Base-by-base conservation (phyloP, 2,797 vertebrate species). In the Acipenser ruthenus region DNA sequence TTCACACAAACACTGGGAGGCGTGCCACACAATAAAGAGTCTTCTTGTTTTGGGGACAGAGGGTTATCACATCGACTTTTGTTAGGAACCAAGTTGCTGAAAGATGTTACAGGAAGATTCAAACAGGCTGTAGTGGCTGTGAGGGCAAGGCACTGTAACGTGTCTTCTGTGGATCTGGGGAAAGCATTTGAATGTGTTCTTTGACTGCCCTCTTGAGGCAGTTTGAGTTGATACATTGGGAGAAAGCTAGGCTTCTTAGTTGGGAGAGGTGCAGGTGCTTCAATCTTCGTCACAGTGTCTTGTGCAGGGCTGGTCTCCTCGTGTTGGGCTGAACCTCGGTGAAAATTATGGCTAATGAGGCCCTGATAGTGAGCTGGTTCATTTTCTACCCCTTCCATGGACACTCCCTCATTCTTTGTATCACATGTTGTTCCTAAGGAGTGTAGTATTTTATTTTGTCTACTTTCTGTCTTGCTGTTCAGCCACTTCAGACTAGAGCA, bases 201-300 rank as follows among this genome's bases (percentile, higher is more conserved):
- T 15, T 48, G n/a, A 63, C 71, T 81, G 63, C 78, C 77, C 67
- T 77, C 76, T 59, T 80, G 86, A 0, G 93, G 90, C 75, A 95
- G 82, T 80, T 90, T 92, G 65, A 99, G 92, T 70, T 97, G 91
- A 63, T 99, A 99, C 79, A 93, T 96, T 62, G 96, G 96, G 75
- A 90, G 83, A 76, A 97, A 97, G 71, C 74, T 80, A 60, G 69
- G 79, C 72, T 85, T 85, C 68, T 78, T 64, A 65, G 68, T 6
- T 23, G 15, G 8, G 51, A 9, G 63, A 63, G 69, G 56, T 52
- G 68, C 73, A 67, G 77, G 75, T 47, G 65, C 63, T 60, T 69
- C 75, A 61, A 74, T 78, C 67, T 77, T 65, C 66, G 52, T 82
- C 60, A 78, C 73, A n/a, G 74, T 61, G 69, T 73, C 69, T 11